Base-by-base conservation (phyloP, 2,888 invertebrate genomes). In the Isoperla grammatica region DNA sequence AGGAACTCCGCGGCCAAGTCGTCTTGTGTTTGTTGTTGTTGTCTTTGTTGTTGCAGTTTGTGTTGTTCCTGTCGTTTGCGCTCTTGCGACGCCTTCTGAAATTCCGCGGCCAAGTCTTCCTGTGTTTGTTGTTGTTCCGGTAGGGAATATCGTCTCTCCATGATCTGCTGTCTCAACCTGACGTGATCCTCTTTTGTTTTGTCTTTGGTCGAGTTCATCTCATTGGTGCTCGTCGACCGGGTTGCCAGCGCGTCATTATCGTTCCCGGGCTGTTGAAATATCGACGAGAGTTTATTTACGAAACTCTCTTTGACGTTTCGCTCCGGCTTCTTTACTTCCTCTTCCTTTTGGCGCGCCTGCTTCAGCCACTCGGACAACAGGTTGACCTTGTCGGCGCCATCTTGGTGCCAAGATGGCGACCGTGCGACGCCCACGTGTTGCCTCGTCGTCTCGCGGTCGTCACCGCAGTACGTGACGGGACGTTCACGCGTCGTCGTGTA, bases 281-380 rank as follows among this genome's bases (percentile, higher is more conserved):
- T 29, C 1, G 57, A 57, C 37, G 57, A 57, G 37, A 46, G 57
- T 8, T 45, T 57, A 46, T 48, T 57, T 17, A 39, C 15, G 20
- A 53, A 53, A 35, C 37, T 53, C 53, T 53, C 53, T 39, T 53
- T 53, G 53, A 53, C 35, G 8, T 29, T 29, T 29, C 29, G 5
- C 29, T 53, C 39, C 39, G 37, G 19, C 53, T 53, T 56, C 23
- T 42, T 17, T 15, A 29, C 46, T 17, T 43, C 23, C 29, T 46
- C 46, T 17, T 43, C 23, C 19, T 37, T 37, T 46, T 2, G 46
- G 45, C 35, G 56, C 37, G 77, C 78, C 50, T 79, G 73, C 29
- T 74, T 71, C 53, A 78, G 69, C 81, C 80, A 81, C 64, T 81
- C 80, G 22, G 74, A 73, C 49, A 78, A 71, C 50, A 73, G 71